Percentiles rank a stretch among this genome's conserved stretches.
Conservation (phyloP, 2,888 invertebrate genomes). For the Bellardia pandia region DNA sequence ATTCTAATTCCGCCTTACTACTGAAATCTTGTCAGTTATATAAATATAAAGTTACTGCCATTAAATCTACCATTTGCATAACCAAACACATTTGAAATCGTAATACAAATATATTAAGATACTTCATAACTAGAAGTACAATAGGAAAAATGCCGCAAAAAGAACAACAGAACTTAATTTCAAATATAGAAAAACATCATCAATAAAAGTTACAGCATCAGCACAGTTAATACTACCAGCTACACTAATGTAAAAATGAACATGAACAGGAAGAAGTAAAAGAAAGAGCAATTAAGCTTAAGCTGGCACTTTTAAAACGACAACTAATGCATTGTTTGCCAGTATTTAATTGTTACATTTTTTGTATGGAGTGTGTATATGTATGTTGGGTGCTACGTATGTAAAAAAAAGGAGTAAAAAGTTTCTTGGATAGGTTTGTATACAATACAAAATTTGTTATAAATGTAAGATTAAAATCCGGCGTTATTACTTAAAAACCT, state of each 20-base stretch:
- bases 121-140: too few species aligned
- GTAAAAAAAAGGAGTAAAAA: neutral
- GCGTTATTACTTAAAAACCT: too few species aligned
- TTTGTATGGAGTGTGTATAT: neutral
- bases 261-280: neutral
- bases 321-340: conserved; percentile 60
- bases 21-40: too few species aligned
- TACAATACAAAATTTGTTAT: too few species aligned
- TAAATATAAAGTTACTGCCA: too few species aligned
- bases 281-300: conserved; percentile 66
- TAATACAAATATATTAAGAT: too few species aligned
- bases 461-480: too few species aligned
- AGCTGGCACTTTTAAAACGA: conserved; percentile 64
- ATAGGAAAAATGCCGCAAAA: neutral
- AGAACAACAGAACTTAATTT: neutral
- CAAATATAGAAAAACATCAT: neutral
- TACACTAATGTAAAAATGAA: conserved; percentile 1
- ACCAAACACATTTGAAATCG: too few species aligned
- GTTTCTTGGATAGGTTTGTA: too few species aligned
- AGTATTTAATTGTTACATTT: conserved; percentile 40
- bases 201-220: neutral
- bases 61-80: too few species aligned
- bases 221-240: neutral
- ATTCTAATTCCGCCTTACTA: too few species aligned
- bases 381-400: neutral